phyloP scores from a whole-genome alignment of 2,888 invertebrate species.

The Petrophora chlorosata region DNA sequence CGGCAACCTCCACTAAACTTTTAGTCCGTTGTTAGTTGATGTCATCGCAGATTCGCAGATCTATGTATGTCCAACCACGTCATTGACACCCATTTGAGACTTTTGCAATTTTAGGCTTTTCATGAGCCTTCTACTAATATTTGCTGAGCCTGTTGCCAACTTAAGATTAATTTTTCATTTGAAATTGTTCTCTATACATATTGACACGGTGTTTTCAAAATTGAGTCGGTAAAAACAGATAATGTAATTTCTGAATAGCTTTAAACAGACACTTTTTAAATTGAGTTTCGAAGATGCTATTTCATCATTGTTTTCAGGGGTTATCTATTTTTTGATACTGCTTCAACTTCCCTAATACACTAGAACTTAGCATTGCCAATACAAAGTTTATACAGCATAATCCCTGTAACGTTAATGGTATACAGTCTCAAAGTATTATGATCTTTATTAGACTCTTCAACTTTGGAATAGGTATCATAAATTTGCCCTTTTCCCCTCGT shows the following conservation, averaged over 20 bases:
- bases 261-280: too few relatives aligned
- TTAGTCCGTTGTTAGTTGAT: conserved; percentile 10
- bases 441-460: conserved; percentile 16
- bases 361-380: too few relatives aligned
- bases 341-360: too few relatives aligned
- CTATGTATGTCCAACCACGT: too few relatives aligned
- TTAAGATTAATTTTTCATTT: neutral
- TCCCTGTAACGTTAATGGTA: too few relatives aligned
- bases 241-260: neutral
- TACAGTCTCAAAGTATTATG: conserved; percentile 7
- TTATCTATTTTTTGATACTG: too few relatives aligned
- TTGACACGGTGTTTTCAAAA: neutral
- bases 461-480: conserved; percentile 31
- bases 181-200: neutral
- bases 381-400: too few relatives aligned
- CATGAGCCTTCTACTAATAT: neutral
- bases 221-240: neutral
- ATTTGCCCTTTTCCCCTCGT: conserved; percentile 28
- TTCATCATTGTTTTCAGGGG: too few relatives aligned
- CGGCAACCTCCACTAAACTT: neutral
- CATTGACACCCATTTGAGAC: neutral
- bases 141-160: neutral
- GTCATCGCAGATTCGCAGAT: conserved; percentile 11
- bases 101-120: neutral
- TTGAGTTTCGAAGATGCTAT: too few relatives aligned